Evolutionary conservation across 2,888 invertebrate species (phyloP).

Genomic region (Panorpa germanica): DNA sequence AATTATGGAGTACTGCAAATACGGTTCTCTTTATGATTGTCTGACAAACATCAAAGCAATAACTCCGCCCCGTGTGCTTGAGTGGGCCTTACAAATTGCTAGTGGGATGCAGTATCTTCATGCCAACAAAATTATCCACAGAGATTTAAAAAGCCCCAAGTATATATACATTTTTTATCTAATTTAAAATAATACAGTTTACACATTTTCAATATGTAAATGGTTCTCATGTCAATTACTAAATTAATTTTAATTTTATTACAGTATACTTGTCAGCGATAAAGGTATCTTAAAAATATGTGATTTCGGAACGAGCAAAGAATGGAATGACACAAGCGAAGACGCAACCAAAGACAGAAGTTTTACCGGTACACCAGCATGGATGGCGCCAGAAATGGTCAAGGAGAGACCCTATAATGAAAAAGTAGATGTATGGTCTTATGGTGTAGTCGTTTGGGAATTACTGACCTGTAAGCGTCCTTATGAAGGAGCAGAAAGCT

Average conservation of each 20-base stretch:
- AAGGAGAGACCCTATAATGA: conserved; percentile 92
- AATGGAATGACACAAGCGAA: conserved; percentile 89
- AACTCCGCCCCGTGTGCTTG: conserved; percentile 64
- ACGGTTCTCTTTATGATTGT: conserved; percentile 85
- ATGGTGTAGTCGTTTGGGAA: conserved; percentile 97
- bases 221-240: no score
- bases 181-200: conserved; percentile 6
- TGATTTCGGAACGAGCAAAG: conserved; percentile 91
- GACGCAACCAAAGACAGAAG: conserved; percentile 97
- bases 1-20: conserved; percentile 96
- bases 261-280: conserved; percentile 67
- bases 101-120: conserved; percentile 95
- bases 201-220: conserved; percentile 5
- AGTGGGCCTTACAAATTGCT: conserved; percentile 92
- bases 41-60: conserved; percentile 68
- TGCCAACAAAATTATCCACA: conserved; percentile 87
- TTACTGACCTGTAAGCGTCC: conserved; percentile 86
- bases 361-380: conserved; percentile 94
- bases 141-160: conserved; percentile 99
- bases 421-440: conserved; percentile 98
- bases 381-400: conserved; percentile 99
- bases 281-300: conserved; percentile 81
- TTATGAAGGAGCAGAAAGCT: conserved; percentile 85
- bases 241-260: conserved; percentile 15
- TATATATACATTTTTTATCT: no score